Evolutionary conservation across 2,888 invertebrate species (phyloP).

Genomic region (Caenorhabditis sp.): DNA sequence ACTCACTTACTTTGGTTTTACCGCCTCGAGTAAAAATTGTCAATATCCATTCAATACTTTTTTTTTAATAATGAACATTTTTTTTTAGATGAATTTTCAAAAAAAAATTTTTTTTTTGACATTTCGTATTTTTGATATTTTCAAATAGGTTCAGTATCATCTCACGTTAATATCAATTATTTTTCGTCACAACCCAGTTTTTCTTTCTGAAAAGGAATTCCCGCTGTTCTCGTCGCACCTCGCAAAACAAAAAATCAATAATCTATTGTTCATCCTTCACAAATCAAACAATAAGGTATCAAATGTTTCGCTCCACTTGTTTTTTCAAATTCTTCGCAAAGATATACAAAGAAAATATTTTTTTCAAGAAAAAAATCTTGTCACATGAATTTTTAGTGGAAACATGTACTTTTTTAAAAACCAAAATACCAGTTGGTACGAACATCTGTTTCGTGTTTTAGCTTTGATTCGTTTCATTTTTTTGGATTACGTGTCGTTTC

Average conservation of each 20-base stretch:
- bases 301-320: background rate
- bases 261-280: background rate
- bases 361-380: too few species aligned
- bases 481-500: background rate
- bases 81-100: too few species aligned
- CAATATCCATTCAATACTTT: too few species aligned
- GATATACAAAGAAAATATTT: background rate
- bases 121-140: too few species aligned
- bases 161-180: too few species aligned
- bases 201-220: background rate
- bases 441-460: background rate
- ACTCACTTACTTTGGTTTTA: too few species aligned
- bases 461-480: background rate
- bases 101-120: too few species aligned
- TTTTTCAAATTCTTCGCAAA: background rate
- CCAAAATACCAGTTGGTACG: background rate
- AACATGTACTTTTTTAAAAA: too few species aligned
- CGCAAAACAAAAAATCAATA: background rate
- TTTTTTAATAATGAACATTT: too few species aligned
- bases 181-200: background rate
- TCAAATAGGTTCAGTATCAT: too few species aligned
- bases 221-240: background rate
- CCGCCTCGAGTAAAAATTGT: too few species aligned
- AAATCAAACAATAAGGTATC: background rate
- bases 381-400: too few species aligned